Conservation (phyloP, 2,797 vertebrate genomes). For the Peromyscus nudipes region DNA sequence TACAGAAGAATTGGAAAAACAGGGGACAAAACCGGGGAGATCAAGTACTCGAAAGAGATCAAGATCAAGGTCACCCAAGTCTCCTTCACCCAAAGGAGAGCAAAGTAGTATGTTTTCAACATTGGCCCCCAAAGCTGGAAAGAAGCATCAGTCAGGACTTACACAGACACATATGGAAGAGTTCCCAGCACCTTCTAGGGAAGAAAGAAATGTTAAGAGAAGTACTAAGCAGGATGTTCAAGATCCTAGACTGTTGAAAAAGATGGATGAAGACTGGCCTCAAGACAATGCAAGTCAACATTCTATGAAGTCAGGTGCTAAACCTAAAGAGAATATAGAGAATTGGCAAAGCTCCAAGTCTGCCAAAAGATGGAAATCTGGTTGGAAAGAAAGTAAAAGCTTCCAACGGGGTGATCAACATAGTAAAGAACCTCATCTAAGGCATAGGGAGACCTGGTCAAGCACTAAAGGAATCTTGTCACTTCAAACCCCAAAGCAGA, state of each 20-base stretch:
- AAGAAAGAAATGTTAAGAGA: conserved; percentile 93
- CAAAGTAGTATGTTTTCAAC: conserved; percentile 93
- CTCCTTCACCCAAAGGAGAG: conserved; percentile 93
- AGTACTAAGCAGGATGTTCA: conserved; percentile 89
- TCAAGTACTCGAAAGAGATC: conserved; percentile 94
- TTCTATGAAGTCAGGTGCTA: conserved; percentile 90
- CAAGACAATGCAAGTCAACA: conserved; percentile 89
- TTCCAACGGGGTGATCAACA: conserved; percentile 92
- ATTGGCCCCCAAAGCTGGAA: conserved; percentile 91
- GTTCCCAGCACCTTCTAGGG: conserved; percentile 88
- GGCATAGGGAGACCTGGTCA: conserved; percentile 93
- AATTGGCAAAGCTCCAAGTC: conserved; percentile 91
- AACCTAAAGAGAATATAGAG: conserved; percentile 93
- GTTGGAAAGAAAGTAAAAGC: conserved; percentile 98
- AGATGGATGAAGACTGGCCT: conserved; percentile 92
- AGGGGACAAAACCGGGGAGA: conserved; percentile 91
- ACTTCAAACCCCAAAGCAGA: conserved; percentile 93
- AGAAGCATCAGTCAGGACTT: conserved; percentile 89
- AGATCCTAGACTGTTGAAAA: conserved; percentile 93
- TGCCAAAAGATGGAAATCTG: conserved; percentile 95
- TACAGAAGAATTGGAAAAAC: conserved; percentile 90
- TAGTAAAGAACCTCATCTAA: conserved; percentile 91
- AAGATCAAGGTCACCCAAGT: conserved; percentile 92
- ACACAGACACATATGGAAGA: conserved; percentile 92
- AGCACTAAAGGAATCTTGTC: conserved; percentile 91